Conservation (phyloP, 2,888 invertebrate species). For the Lampropteryx suffumata region DNA sequence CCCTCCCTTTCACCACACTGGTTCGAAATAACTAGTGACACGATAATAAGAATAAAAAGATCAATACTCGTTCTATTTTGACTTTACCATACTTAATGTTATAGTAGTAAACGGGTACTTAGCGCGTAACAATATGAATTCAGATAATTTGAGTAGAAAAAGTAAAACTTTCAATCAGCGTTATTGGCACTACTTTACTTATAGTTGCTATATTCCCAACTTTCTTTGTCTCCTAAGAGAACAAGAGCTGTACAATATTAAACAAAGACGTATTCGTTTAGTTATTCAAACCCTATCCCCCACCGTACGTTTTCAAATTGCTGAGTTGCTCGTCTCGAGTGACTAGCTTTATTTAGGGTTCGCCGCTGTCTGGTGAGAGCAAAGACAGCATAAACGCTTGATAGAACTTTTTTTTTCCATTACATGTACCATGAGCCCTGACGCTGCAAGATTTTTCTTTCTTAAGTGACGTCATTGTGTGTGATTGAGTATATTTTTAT, state of each 20-base stretch:
- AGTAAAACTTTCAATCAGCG: too few species aligned
- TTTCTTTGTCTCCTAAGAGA: too few species aligned
- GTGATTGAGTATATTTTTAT: slow-evolving; percentile 4
- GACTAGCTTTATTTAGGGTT: slow-evolving; percentile 11
- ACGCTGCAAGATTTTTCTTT: neutral
- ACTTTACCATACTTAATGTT: too few species aligned
- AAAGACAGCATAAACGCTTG: slow-evolving; percentile 9
- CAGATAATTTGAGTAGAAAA: too few species aligned
- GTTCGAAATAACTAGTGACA: too few species aligned
- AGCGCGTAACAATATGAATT: too few species aligned
- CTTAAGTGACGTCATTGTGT: slow-evolving; percentile 14
- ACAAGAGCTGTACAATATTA: neutral
- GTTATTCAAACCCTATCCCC: neutral
- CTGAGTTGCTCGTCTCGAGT: slow-evolving; percentile 10
- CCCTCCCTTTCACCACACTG: too few species aligned
- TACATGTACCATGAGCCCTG: slow-evolving; percentile 3
- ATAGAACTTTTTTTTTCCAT: slow-evolving; percentile 13
- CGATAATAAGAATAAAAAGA: too few species aligned
- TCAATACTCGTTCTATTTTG: too few species aligned
- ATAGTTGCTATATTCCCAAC: too few species aligned
- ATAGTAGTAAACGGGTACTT: too few species aligned
- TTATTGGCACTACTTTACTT: too few species aligned
- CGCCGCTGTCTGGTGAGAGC: slow-evolving; percentile 15
- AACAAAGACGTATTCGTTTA: neutral
- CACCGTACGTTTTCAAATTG: slow-evolving; percentile 1